These are phyloP conservation scores for Linepithema humile DNA, from an alignment of 1,140 invertebrate genomes.

Conservation along the genomic window DNA sequence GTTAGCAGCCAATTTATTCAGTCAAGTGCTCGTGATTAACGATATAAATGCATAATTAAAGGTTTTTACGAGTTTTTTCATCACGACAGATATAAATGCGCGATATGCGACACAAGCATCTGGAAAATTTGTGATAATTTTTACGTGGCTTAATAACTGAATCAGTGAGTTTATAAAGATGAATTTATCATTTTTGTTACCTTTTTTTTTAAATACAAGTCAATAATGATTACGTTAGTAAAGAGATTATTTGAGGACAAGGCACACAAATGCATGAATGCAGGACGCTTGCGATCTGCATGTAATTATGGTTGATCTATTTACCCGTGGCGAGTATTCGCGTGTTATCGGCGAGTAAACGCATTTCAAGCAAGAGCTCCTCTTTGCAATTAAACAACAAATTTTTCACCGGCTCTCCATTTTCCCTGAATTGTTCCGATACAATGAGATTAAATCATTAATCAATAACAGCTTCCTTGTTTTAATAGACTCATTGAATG, in stretches of 20 bases:
- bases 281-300: neutral
- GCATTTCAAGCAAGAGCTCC: neutral
- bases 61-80: neutral
- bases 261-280: neutral
- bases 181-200: neutral
- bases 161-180: no score
- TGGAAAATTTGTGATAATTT: neutral
- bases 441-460: neutral
- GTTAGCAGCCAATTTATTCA: slow-evolving; percentile 4
- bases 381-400: neutral
- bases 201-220: neutral
- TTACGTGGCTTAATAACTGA: neutral
- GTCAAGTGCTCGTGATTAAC: neutral
- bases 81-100: neutral
- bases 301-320: slow-evolving; percentile 30
- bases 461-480: neutral
- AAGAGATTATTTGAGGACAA: neutral
- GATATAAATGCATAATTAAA: neutral
- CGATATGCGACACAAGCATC: neutral
- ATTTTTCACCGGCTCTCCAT: neutral
- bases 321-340: neutral
- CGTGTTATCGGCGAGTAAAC: neutral
- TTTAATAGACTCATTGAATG: neutral
- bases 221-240: neutral
- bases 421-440: neutral